These are phyloP conservation scores for Erebia epiphron DNA, from an alignment of 2,888 invertebrate genomes.

Conservation along the genomic window DNA sequence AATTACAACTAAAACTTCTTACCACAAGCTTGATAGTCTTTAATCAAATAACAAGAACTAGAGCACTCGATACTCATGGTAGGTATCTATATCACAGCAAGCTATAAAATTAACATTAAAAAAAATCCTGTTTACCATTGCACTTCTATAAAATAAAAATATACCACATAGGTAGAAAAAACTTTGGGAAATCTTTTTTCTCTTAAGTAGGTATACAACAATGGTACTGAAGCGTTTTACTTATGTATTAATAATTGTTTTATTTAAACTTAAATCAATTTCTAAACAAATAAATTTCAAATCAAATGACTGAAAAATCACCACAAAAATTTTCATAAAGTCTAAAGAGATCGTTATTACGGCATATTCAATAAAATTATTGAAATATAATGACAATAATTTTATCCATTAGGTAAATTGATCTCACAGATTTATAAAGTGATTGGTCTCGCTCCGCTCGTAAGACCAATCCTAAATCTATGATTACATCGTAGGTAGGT, in stretches of 20 bases:
- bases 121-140: conserved; percentile 13
- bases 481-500: too few species aligned
- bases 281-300: neutral
- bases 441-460: too few species aligned
- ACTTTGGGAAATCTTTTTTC: neutral
- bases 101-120: conserved; percentile 43
- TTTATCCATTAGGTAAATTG: neutral
- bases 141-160: conserved; percentile 17
- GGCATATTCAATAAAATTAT: too few species aligned
- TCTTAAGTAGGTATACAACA: neutral
- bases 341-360: conserved; percentile 14
- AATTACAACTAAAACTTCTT: conserved; percentile 44
- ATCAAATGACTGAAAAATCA: conserved; percentile 17
- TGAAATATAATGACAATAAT: neutral
- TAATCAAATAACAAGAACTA: conserved; percentile 26
- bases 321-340: neutral
- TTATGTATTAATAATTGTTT: neutral
- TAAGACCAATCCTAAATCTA: too few species aligned
- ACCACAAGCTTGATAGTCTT: conserved; percentile 41
- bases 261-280: neutral
- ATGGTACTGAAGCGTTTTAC: conserved; percentile 3
- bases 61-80: conserved; percentile 43
- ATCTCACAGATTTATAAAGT: too few species aligned
- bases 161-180: conserved; percentile 17
- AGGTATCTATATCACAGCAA: conserved; percentile 48